Evolutionary conservation across 2,797 vertebrate species (phyloP).

Genomic region (Halcyon chelicuti): DNA sequence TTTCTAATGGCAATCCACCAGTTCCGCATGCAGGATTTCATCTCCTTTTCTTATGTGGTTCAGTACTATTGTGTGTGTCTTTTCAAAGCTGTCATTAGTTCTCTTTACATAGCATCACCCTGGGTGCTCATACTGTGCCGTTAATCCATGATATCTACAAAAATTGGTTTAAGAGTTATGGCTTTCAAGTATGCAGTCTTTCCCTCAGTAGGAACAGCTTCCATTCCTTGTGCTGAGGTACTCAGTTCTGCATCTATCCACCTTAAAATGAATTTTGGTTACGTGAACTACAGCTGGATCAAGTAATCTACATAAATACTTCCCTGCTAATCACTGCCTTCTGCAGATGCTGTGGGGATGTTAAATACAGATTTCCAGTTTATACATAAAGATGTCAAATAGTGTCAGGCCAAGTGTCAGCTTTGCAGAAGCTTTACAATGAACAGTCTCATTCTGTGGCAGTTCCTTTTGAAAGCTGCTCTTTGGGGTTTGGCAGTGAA

Average conservation of each 20-base stretch:
- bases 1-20: background rate
- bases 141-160: background rate
- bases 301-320: background rate
- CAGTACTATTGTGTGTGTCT: background rate
- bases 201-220: background rate
- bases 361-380: background rate
- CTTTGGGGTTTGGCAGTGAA: background rate
- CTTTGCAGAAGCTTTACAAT: conserved; percentile 14
- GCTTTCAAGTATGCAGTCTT: background rate
- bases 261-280: background rate
- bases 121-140: background rate
- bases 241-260: background rate
- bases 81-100: background rate
- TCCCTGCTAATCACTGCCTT: background rate
- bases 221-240: background rate
- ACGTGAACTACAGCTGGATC: background rate
- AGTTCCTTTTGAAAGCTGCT: conserved; percentile 9
- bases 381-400: background rate
- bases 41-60: background rate
- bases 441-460: background rate
- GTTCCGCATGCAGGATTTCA: background rate
- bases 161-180: background rate
- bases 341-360: background rate
- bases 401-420: background rate
- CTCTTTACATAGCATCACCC: background rate